Evolutionary conservation across 2,888 invertebrate genomes (phyloP), one percentile per base, ranked within the genome.

Genomic region (Eugnorisma glareosa): DNA sequence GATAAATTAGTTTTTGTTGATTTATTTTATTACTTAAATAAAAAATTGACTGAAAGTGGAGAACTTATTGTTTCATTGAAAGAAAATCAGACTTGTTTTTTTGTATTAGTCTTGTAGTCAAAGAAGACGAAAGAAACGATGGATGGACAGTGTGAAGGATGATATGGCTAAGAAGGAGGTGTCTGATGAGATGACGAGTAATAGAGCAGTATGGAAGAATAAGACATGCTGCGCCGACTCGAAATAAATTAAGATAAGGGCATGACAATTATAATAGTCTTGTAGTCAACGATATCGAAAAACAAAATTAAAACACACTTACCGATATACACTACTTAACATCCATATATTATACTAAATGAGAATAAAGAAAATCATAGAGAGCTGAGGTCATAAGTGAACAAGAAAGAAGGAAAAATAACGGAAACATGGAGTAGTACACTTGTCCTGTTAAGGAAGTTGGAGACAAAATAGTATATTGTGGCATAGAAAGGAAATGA

Each of bases 391-490:
- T n/a, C 15, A 54, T 8, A 73, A 37, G 15, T 31, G n/a, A 45
- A 40, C 35, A 54, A 73, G 21, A 15, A 73, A 63, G 11, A 45
- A 31, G 63, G 63, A 64, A 78, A 78, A 73, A 54, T 54, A 64
- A 48, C 43, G 18, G 45, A 64, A 74, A 78, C 28, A 45, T 63
- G 45, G 31, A 37, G 59, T 35, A 45, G 80, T 63, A 31, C 37
- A 63, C 73, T 28, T 45, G n/a, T 63, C 61, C n/a, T 63, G 37
- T 81, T 77, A 31, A 37, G 45, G 73, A 77, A 77, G 54, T 77
- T 37, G 59, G 37, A 54, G 43, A 37, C 45, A 73, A 68, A 77
- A 81, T 63, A 64, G 37, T 31, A 18, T 43, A 54, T n/a, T 54
- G 31, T 73, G n/a, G 31, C 37, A 31, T 15, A 73, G 15, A 54